A percentile compares a stretch with the other conserved stretches of the same genome.
phyloP scores from a whole-genome alignment of 2,797 vertebrate species.

The Arctocebus calabarensis region DNA sequence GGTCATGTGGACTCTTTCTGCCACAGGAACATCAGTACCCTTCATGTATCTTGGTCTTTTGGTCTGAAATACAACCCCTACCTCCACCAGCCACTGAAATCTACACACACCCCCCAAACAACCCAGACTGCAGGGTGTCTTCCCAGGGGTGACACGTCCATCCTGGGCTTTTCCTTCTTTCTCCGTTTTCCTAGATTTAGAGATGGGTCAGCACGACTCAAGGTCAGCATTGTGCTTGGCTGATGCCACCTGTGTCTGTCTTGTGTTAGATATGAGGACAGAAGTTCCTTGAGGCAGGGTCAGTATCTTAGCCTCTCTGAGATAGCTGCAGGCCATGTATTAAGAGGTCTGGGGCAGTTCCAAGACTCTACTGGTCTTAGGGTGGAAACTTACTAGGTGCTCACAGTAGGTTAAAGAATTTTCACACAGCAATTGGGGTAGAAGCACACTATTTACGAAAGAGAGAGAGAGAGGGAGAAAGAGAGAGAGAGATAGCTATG shows the following conservation, averaged over 20 bases:
- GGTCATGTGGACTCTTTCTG: not conserved
- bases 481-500: too few species aligned
- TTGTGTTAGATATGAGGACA: not conserved
- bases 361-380: not conserved
- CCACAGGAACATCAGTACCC: too few species aligned
- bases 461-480: too few species aligned
- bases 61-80: not conserved
- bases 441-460: too few species aligned
- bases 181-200: slow-evolving; percentile 10
- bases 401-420: too few species aligned
- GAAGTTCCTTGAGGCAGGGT: not conserved
- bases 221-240: slow-evolving; percentile 11
- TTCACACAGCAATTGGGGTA: too few species aligned
- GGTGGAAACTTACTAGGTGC: too few species aligned
- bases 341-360: not conserved
- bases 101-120: not conserved
- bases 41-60: not conserved
- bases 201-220: not conserved
- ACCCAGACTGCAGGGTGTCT: not conserved
- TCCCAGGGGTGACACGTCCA: not conserved
- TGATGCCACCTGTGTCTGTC: not conserved
- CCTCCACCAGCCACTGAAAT: not conserved
- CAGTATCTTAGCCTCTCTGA: not conserved
- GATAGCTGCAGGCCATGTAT: too few species aligned
- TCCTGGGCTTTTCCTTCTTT: not conserved